A percentile compares a stretch with the other conserved stretches of the same genome.
Conservation (phyloP, 1,140 invertebrate species). For the Cheumatopsyche charites region DNA sequence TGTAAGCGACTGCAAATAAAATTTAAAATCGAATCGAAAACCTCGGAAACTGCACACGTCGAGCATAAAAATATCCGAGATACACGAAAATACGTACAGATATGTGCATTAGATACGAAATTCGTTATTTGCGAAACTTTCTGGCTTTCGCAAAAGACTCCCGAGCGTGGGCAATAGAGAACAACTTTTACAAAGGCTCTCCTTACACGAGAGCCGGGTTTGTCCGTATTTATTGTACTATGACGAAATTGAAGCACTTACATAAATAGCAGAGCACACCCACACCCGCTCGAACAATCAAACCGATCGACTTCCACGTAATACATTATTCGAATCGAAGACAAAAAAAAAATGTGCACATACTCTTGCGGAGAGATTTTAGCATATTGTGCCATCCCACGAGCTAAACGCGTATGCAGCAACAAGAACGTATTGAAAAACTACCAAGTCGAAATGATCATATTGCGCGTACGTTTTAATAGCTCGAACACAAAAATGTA, state of each 20-base stretch:
- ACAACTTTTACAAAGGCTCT: constrained; percentile 21
- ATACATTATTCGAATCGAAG: no score
- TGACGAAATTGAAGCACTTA: constrained; percentile 24
- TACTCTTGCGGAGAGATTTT: no score
- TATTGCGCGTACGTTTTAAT: constrained; percentile 16
- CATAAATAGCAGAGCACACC: constrained; percentile 17
- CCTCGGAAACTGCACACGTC: background rate
- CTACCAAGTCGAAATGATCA: background rate
- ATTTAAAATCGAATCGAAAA: background rate
- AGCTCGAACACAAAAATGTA: background rate
- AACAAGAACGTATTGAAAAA: no score
- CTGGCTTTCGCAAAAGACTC: background rate
- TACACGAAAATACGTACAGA: background rate
- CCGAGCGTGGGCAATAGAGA: constrained; percentile 21
- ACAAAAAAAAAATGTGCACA: no score
- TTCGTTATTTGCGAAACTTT: constrained; percentile 3
- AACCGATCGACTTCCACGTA: background rate
- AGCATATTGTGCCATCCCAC: no score
- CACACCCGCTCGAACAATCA: background rate
- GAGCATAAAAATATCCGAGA: background rate
- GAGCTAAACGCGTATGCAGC: no score
- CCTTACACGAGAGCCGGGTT: constrained; percentile 4
- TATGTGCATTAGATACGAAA: no score
- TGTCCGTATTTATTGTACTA: constrained; percentile 9
- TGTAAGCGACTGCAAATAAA: background rate